These are phyloP conservation scores for Temnothorax nylanderi DNA, from an alignment of 1,140 invertebrate species.

Conservation along the genomic window DNA sequence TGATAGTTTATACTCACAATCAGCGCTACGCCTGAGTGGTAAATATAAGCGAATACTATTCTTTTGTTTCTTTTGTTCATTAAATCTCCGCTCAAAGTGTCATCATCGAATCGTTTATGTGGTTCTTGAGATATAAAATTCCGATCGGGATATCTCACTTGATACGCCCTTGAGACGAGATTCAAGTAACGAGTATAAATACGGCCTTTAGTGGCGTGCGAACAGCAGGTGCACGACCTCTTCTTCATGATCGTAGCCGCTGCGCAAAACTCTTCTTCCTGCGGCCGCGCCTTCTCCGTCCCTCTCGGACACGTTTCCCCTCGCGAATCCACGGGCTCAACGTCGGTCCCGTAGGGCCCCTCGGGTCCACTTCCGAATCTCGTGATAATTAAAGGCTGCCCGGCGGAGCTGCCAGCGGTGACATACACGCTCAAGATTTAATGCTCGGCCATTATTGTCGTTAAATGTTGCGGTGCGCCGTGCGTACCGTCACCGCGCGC, in stretches of 20 bases:
- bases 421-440: conserved; percentile 60
- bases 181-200: conserved; percentile 47
- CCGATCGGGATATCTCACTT: not conserved
- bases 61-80: not conserved
- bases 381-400: conserved; percentile 70
- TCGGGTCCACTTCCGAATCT: conserved; percentile 73
- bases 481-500: not conserved
- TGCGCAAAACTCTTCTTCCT: conserved; percentile 63
- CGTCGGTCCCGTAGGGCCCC: conserved; percentile 18
- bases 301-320: conserved; percentile 34
- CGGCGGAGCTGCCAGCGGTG: conserved; percentile 43
- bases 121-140: not conserved
- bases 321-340: conserved; percentile 1
- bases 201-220: conserved; percentile 78
- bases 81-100: not conserved
- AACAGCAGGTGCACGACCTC: conserved; percentile 83
- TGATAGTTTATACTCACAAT: not conserved
- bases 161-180: conserved; percentile 26
- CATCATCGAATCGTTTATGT: not conserved
- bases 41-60: not conserved
- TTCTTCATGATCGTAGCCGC: conserved; percentile 74
- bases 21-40: not conserved
- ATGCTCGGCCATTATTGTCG: conserved; percentile 56
- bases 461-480: conserved; percentile 8
- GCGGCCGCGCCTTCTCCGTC: conserved; percentile 42